Evolutionary conservation across 2,797 vertebrate species (phyloP), one percentile per base, ranked within the genome.

Genomic region (Typhlichthys eigenmanni): DNA sequence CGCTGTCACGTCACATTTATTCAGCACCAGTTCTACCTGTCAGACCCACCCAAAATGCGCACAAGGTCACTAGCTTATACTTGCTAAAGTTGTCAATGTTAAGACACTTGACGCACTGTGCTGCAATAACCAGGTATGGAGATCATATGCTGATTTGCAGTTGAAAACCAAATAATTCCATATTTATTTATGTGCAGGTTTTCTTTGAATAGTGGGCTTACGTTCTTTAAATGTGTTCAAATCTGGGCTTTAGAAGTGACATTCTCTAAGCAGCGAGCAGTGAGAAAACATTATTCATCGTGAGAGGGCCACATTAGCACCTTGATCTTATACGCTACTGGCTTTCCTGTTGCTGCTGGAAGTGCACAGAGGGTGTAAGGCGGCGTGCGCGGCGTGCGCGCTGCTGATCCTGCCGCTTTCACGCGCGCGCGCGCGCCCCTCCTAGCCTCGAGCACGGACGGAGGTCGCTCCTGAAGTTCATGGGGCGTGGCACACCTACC

Each of bases 331-430:
- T 62, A 9, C 6, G 34, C 49, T 16, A 1, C 76, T 63, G 82
- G 64, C 74, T 83, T 79, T 74, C 72, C 73, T 74, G 69, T 83
- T 81, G 82, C 63, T 60, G 79, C 68, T 77, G 79, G 82, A 85
- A 85, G 86, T 82, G 83, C 84, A 79, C 85, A 76, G 75, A 66
- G 85, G 83, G 86, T 89, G 86, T 85, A 62, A 76, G 79, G 70
- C 84, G 82, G 70, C 85, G 82, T 75, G 76, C 84, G 75, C 66
- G 76, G 16, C 16, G 19, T 77, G 80, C 81, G 74, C 82, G 58
- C 78, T 87, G 87, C 87, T 88, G 86, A 88, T 82, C 72, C 79
- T 78, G 82, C 85, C 75, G 74, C 83, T 85, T 85, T 74, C 69
- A 65, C 76, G 81, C 66, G 77, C 69, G 48, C 72, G 64, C 76